These are phyloP conservation scores for Callosobruchus maculatus DNA, from an alignment of 2,888 invertebrate species.

Conservation along the genomic window DNA sequence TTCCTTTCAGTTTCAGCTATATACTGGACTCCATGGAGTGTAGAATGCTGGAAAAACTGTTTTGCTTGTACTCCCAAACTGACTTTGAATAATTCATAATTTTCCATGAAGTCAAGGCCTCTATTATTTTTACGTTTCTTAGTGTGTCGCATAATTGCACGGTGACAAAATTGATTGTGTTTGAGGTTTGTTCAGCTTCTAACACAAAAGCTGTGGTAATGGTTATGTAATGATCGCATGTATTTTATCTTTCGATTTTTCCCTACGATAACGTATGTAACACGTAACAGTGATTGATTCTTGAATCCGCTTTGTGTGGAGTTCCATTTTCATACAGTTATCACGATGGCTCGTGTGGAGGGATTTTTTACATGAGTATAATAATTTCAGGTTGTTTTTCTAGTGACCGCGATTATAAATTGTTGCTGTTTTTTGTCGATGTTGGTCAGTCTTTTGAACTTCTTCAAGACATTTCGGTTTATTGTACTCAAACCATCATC, in stretches of 20 bases:
- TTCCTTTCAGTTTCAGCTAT: constrained; percentile 73
- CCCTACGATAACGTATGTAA: neutral
- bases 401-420: too few relatives aligned
- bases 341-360: too few relatives aligned
- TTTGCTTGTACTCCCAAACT: constrained; percentile 69
- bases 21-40: constrained; percentile 75
- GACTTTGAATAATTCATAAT: constrained; percentile 50
- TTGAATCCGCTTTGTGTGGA: neutral
- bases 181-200: too few relatives aligned
- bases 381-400: too few relatives aligned
- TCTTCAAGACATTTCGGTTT: too few relatives aligned
- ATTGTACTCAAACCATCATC: too few relatives aligned
- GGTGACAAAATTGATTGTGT: neutral
- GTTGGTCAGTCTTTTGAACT: too few relatives aligned
- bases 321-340: too few relatives aligned
- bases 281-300: neutral
- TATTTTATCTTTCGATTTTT: neutral
- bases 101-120: neutral
- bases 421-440: too few relatives aligned
- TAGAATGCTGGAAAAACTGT: constrained; percentile 73
- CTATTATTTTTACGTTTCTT: neutral
- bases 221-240: neutral
- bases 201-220: neutral
- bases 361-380: too few relatives aligned
- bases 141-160: neutral